Conservation (phyloP, 2,113 vertebrate species). For the Callionymus lyra region DNA sequence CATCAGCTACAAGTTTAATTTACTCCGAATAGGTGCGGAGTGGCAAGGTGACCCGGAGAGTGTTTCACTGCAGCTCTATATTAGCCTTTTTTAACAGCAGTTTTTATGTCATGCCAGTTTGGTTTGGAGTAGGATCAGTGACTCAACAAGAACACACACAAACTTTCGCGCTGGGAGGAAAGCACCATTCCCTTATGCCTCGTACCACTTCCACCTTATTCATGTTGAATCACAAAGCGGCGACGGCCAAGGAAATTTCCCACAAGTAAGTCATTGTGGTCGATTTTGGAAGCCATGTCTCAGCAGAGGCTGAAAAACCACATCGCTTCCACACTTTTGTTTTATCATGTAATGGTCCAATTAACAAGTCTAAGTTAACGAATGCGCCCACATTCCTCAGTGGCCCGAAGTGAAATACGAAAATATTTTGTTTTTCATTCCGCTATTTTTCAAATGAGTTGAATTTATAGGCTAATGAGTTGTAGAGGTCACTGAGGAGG, state of each 20-base stretch:
- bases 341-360: neutral
- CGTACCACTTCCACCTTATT: slow-evolving; percentile 49
- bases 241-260: slow-evolving; percentile 44
- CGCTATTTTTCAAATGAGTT: too few species aligned
- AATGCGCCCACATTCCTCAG: too few species aligned
- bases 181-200: slow-evolving; percentile 42
- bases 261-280: slow-evolving; percentile 59
- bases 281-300: slow-evolving; percentile 51
- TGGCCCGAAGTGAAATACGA: too few species aligned
- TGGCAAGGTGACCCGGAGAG: slow-evolving; percentile 14
- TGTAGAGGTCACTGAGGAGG: too few species aligned
- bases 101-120: slow-evolving; percentile 27
- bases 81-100: slow-evolving; percentile 15
- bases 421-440: too few species aligned
- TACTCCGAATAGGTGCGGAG: slow-evolving; percentile 8
- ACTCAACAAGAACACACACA: slow-evolving; percentile 49
- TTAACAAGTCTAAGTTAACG: too few species aligned
- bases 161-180: slow-evolving; percentile 47
- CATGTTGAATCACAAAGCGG: slow-evolving; percentile 57
- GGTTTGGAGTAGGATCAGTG: slow-evolving; percentile 42
- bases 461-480: too few species aligned
- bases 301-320: slow-evolving; percentile 18
- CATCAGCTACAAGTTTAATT: too few species aligned
- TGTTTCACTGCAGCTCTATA: slow-evolving; percentile 4
- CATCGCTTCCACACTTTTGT: slow-evolving; percentile 38